Percentiles rank a stretch among this genome's conserved stretches.
These are phyloP conservation scores for Paragorgia papillata DNA, from an alignment of 92 coral and sea anemone genomes.

Conservation along the genomic window DNA sequence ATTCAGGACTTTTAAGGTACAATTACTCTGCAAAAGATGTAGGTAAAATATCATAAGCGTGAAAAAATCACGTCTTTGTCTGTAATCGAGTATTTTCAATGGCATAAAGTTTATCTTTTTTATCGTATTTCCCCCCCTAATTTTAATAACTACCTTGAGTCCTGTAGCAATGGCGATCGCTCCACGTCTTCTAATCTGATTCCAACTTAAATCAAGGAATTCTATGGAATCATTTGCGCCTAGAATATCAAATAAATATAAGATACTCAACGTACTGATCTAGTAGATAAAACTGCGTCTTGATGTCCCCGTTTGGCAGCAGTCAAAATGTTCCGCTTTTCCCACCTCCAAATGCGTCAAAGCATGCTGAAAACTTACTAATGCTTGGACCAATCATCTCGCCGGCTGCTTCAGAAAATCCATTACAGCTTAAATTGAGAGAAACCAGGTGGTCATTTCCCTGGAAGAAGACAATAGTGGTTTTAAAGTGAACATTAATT, in stretches of 20 bases:
- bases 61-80: not conserved
- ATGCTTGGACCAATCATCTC: conserved; percentile 83
- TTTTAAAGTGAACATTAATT: not conserved
- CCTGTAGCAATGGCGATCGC: conserved; percentile 84
- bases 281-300: no score
- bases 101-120: not conserved
- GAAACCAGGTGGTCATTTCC: conserved; percentile 78
- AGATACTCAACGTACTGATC: no score
- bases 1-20: conserved; percentile 80
- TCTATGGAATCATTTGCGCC: conserved; percentile 93
- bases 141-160: conserved; percentile 59
- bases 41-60: no score
- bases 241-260: conserved; percentile 15
- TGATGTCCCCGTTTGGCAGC: no score
- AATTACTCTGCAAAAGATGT: conserved; percentile 66
- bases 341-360: no score
- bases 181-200: conserved; percentile 81
- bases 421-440: conserved; percentile 79
- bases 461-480: conserved; percentile 42
- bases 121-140: no score
- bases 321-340: no score
- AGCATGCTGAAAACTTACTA: no score
- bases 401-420: conserved; percentile 88
- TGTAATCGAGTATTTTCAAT: not conserved
- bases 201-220: conserved; percentile 87